Evolutionary conservation across 2,113 vertebrate species (phyloP).

Genomic region (Ophthalmolycus amberensis): DNA sequence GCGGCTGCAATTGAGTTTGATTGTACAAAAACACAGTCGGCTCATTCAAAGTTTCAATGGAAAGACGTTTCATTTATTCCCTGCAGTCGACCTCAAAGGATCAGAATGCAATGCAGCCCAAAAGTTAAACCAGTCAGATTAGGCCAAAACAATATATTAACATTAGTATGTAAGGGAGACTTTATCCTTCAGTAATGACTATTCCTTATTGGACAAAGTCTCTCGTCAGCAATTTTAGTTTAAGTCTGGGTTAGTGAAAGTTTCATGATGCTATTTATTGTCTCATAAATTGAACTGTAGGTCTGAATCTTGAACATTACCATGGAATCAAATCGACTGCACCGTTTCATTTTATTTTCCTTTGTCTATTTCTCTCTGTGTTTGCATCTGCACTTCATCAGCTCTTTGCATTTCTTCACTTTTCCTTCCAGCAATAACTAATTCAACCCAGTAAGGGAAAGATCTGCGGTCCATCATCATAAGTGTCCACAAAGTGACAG

Average conservation of each 20-base stretch:
- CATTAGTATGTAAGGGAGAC: not conserved
- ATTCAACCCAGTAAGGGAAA: conserved; percentile 36
- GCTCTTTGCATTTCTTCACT: conserved; percentile 30
- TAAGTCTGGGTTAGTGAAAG: no score
- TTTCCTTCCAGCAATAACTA: conserved; percentile 48
- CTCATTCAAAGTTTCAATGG: not conserved
- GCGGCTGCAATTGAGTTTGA: not conserved
- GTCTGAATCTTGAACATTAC: conserved; percentile 16
- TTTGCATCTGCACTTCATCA: conserved; percentile 62
- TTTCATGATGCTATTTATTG: no score
- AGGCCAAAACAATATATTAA: not conserved
- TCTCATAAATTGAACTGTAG: no score
- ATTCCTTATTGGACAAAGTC: not conserved
- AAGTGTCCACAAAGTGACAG: conserved; percentile 8
- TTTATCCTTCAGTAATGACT: not conserved
- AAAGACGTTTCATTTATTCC: conserved; percentile 15
- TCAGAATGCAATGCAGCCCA: conserved; percentile 18
- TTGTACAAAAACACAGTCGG: not conserved
- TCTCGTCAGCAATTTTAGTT: no score
- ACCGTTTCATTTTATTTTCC: conserved; percentile 8
- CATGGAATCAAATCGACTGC: conserved; percentile 2
- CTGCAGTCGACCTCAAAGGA: conserved; percentile 23
- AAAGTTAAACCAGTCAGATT: conserved; percentile 9
- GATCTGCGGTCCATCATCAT: conserved; percentile 18
- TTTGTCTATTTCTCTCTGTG: conserved; percentile 2